phyloP scores from a whole-genome alignment of 2,888 invertebrate species.

The Chloromyia formosa region DNA sequence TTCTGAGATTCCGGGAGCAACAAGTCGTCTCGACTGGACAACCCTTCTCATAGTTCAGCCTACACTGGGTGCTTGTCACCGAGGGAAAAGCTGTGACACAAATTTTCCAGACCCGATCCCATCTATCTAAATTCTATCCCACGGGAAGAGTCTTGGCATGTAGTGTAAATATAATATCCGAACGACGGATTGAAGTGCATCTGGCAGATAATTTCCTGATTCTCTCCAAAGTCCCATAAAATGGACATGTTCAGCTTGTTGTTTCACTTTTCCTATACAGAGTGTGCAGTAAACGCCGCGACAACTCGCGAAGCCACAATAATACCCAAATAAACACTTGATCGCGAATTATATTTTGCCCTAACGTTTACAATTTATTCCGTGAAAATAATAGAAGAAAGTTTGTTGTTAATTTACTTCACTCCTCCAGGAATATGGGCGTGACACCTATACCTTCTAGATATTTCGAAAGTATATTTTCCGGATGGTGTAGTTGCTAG shows the following conservation, averaged over 20 bases:
- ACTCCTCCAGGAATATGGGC: too few relatives aligned
- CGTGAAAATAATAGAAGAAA: too few relatives aligned
- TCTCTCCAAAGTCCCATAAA: slow-evolving; percentile 16
- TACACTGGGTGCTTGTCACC: not conserved
- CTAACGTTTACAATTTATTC: too few relatives aligned
- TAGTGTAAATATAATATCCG: slow-evolving; percentile 37
- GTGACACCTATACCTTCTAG: too few relatives aligned
- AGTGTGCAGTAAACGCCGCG: too few relatives aligned
- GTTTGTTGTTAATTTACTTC: too few relatives aligned
- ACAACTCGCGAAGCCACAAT: too few relatives aligned
- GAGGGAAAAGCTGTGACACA: slow-evolving; percentile 2
- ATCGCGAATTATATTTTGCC: too few relatives aligned
- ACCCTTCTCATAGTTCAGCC: not conserved
- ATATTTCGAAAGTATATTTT: too few relatives aligned
- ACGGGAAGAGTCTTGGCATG: slow-evolving; percentile 32
- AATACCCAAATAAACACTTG: too few relatives aligned
- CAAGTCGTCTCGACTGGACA: slow-evolving; percentile 14
- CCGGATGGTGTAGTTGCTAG: too few relatives aligned
- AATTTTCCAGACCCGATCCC: not conserved
- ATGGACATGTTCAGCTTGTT: slow-evolving; percentile 23
- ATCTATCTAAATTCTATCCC: slow-evolving; percentile 15
- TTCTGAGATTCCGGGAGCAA: not conserved
- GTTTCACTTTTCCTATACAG: not conserved
- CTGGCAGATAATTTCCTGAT: slow-evolving; percentile 42
- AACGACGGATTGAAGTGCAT: slow-evolving; percentile 13